Evolutionary conservation across 2,797 vertebrate genomes (phyloP).

Genomic region (Nannoperca australis): DNA sequence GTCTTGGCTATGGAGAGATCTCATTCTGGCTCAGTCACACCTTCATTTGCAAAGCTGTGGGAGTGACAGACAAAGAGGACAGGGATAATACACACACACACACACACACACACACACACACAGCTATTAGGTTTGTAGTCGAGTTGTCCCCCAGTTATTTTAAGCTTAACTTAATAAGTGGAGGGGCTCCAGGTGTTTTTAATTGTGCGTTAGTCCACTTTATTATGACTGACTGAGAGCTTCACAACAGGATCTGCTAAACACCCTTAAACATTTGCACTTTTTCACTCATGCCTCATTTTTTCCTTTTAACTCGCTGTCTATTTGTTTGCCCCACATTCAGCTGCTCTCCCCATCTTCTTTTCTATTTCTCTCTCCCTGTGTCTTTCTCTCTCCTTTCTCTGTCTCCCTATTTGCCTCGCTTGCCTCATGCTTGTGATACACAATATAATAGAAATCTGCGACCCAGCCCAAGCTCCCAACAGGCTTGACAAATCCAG

Average conservation of each 20-base stretch:
- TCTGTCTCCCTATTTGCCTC: neutral
- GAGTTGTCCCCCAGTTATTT: slow-evolving; percentile 55
- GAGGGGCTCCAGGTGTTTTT: slow-evolving; percentile 77
- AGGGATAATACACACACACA: slow-evolving; percentile 15
- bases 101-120: slow-evolving; percentile 11
- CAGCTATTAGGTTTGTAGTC: slow-evolving; percentile 46
- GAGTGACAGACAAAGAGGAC: slow-evolving; percentile 50
- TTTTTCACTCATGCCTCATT: slow-evolving; percentile 19
- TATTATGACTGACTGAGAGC: slow-evolving; percentile 70
- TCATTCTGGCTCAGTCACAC: slow-evolving; percentile 62
- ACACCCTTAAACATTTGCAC: slow-evolving; percentile 55
- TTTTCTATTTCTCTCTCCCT: neutral
- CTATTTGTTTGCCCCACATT: slow-evolving; percentile 44
- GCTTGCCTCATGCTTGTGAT: slow-evolving; percentile 16
- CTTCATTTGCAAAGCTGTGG: slow-evolving; percentile 71
- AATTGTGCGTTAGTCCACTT: slow-evolving; percentile 67
- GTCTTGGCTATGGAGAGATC: slow-evolving; percentile 50
- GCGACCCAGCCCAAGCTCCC: slow-evolving; percentile 18
- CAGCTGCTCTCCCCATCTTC: neutral
- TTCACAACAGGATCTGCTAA: slow-evolving; percentile 63
- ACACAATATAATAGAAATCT: slow-evolving; percentile 29
- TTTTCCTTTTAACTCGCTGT: slow-evolving; percentile 27
- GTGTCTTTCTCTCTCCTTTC: slow-evolving; percentile 3
- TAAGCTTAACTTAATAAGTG: slow-evolving; percentile 66
- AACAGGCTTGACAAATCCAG: slow-evolving; percentile 13